A percentile compares a stretch with the other conserved stretches of the same genome.
Evolutionary conservation across 2,113 vertebrate species (phyloP).

Genomic region (Speoplatyrhinus poulsoni): DNA sequence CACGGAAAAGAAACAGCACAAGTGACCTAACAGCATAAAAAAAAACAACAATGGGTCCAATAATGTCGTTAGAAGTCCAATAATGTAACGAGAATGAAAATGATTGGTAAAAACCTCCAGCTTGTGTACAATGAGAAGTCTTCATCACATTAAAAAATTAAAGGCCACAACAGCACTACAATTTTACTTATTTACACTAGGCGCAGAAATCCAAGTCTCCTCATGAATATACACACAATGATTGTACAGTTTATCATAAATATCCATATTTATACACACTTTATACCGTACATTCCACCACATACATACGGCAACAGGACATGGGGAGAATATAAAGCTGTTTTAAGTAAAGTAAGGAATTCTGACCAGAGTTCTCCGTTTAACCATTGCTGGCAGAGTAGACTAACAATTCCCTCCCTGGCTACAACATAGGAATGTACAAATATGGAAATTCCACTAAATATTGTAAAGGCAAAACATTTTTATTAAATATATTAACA

Average conservation of each 20-base stretch:
- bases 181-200: conserved; percentile 35
- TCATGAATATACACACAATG: background rate
- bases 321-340: too few species aligned
- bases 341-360: too few species aligned
- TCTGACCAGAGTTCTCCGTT: too few species aligned
- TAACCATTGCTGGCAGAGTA: too few species aligned
- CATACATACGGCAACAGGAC: background rate
- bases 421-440: conserved; percentile 8
- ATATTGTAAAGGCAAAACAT: background rate
- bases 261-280: conserved; percentile 35
- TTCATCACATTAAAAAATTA: background rate
- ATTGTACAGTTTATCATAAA: conserved; percentile 11
- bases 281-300: conserved; percentile 9
- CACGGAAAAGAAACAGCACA: too few species aligned
- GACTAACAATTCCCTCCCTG: background rate
- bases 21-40: too few species aligned
- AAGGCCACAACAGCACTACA: background rate
- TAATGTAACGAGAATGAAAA: too few species aligned
- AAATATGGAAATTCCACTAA: background rate
- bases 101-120: too few species aligned
- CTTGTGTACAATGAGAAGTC: too few species aligned
- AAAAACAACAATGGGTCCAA: too few species aligned
- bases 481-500: background rate
- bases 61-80: too few species aligned
- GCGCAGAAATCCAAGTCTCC: background rate